Conservation (phyloP, 2,113 vertebrate genomes). For the Coptodon rendalli region DNA sequence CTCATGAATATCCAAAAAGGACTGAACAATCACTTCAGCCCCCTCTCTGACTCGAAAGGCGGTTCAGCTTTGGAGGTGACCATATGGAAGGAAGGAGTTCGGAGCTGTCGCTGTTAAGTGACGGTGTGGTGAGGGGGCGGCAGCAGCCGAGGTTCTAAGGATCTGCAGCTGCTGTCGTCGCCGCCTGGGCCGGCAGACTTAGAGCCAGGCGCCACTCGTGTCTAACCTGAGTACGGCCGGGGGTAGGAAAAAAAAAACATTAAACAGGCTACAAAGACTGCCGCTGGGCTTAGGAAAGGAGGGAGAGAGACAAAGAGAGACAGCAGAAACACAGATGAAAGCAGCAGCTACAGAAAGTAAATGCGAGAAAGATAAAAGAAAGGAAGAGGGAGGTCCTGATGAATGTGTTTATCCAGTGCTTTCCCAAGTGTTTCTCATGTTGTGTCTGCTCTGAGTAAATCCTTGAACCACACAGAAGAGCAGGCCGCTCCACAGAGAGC, state of each 20-base stretch:
- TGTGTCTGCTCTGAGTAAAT: constrained; percentile 40
- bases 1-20: constrained; percentile 28
- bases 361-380: not conserved
- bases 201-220: constrained; percentile 21
- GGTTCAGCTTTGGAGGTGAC: constrained; percentile 2
- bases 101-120: not conserved
- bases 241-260: not conserved
- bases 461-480: constrained; percentile 33
- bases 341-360: not conserved
- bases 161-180: constrained; percentile 40
- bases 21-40: constrained; percentile 11
- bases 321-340: not conserved
- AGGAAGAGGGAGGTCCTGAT: constrained; percentile 1
- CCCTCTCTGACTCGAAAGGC: constrained; percentile 16
- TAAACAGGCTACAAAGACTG: constrained; percentile 46
- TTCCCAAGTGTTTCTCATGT: constrained; percentile 18
- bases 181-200: constrained; percentile 22
- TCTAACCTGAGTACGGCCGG: constrained; percentile 18
- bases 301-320: constrained; percentile 11
- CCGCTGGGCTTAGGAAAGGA: not conserved
- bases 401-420: constrained; percentile 36
- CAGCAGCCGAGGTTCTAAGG: not conserved
- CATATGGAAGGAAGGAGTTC: constrained; percentile 18
- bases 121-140: not conserved
- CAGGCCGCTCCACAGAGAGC: constrained; percentile 10